These are phyloP conservation scores for Sweltsa coloradensis DNA, from an alignment of 1,140 invertebrate species.

Conservation along the genomic window DNA sequence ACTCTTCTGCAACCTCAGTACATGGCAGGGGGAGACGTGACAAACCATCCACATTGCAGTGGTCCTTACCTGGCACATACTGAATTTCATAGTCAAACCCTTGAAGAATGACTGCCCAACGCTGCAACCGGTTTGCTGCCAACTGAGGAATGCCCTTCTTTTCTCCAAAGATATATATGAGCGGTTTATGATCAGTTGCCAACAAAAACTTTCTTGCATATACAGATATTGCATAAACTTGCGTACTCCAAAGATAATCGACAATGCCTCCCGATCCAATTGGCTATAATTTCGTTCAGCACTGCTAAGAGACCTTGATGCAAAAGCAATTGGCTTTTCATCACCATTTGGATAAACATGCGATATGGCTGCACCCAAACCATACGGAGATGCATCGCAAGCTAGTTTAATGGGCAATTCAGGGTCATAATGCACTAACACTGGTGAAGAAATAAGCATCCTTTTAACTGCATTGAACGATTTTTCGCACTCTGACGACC, in stretches of 20 bases:
- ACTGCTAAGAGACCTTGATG: conserved; percentile 30
- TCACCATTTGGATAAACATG: conserved; percentile 25
- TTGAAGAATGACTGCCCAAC: conserved; percentile 25
- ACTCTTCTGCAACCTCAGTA: not conserved
- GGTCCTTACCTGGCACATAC: conserved; percentile 14
- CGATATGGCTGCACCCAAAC: conserved; percentile 32
- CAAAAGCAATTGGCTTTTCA: conserved; percentile 34
- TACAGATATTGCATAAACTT: conserved; percentile 38
- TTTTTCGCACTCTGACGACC: not conserved
- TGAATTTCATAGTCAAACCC: conserved; percentile 25
- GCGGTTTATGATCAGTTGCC: conserved; percentile 29
- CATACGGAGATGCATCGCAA: conserved; percentile 28
- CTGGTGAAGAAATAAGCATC: not conserved
- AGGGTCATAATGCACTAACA: conserved; percentile 29
- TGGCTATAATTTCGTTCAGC: conserved; percentile 36
- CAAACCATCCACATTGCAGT: conserved; percentile 2
- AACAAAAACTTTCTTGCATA: conserved; percentile 22
- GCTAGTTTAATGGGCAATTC: conserved; percentile 34
- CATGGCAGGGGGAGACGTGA: not conserved
- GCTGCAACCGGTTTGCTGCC: conserved; percentile 23
- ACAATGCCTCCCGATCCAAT: conserved; percentile 38
- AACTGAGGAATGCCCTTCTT: conserved; percentile 19
- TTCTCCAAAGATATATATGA: conserved; percentile 22
- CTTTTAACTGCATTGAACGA: not conserved
- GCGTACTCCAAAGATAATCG: conserved; percentile 32